These are phyloP conservation scores for Gulo gulo DNA, from an alignment of 2,113 vertebrate genomes.

Conservation along the genomic window DNA sequence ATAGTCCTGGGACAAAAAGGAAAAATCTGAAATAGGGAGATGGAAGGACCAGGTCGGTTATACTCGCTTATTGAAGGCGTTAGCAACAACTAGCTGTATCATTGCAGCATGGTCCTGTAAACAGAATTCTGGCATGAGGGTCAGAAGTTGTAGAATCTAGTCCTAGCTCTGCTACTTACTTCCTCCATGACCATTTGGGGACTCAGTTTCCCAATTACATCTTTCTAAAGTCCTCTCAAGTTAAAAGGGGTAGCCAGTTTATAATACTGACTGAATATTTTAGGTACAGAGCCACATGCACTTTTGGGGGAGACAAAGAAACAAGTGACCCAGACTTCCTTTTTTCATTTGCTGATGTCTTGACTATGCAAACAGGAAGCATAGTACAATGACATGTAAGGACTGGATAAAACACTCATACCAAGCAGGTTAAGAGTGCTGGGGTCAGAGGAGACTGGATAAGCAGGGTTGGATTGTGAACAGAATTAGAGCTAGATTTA, in stretches of 20 bases:
- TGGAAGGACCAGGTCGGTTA: background rate
- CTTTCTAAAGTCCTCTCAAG: background rate
- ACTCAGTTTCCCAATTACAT: background rate
- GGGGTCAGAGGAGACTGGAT: background rate
- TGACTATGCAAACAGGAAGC: background rate
- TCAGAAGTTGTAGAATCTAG: background rate
- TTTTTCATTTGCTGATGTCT: background rate
- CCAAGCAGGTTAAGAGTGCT: background rate
- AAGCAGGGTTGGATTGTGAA: background rate
- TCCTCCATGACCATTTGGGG: background rate
- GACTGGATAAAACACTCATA: background rate
- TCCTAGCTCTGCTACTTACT: background rate
- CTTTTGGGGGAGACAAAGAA: background rate
- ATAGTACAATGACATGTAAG: background rate
- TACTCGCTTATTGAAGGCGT: background rate
- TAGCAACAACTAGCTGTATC: background rate
- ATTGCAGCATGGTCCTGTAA: background rate
- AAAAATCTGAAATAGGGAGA: background rate
- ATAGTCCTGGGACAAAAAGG: background rate
- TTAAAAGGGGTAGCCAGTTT: background rate
- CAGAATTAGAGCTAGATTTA: background rate
- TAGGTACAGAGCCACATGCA: background rate
- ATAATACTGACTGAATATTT: background rate
- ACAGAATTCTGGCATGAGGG: background rate
- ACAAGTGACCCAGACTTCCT: background rate